Conservation (phyloP, 2,888 invertebrate genomes). For the Morpho deidamia region DNA sequence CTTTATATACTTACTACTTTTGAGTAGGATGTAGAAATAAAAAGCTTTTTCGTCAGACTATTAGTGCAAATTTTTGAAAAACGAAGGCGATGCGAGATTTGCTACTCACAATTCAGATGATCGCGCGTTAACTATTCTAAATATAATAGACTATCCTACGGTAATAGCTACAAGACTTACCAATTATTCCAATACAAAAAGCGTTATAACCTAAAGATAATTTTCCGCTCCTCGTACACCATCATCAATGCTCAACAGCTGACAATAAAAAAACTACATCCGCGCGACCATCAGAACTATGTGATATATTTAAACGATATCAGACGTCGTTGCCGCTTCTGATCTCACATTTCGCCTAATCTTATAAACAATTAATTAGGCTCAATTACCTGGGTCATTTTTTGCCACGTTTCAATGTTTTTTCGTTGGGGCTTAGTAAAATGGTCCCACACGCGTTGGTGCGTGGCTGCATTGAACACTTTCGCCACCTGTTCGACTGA, state of each 20-base stretch:
- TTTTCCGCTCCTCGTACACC: too few species aligned
- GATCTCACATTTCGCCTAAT: neutral
- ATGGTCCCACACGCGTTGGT: slow-evolving; percentile 99
- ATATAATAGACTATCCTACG: too few species aligned
- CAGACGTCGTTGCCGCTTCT: neutral
- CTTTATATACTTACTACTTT: slow-evolving; percentile 2
- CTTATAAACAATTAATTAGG: slow-evolving; percentile 2
- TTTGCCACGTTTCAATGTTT: slow-evolving; percentile 99
- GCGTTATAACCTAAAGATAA: too few species aligned
- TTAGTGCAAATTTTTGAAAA: neutral
- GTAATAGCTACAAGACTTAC: too few species aligned
- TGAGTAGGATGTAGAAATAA: neutral
- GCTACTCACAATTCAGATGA: neutral
- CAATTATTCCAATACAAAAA: too few species aligned
- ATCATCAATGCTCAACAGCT: too few species aligned
- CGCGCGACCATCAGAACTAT: too few species aligned
- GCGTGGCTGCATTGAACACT: slow-evolving; percentile 96
- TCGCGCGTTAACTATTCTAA: neutral
- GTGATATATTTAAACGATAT: neutral
- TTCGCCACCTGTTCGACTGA: slow-evolving; percentile 99
- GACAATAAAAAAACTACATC: too few species aligned
- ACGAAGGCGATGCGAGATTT: neutral
- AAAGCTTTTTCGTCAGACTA: neutral
- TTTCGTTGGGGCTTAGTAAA: slow-evolving; percentile 99
- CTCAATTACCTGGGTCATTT: slow-evolving; percentile 90